Percentiles rank a stretch among this genome's conserved stretches.
Conservation (phyloP, 2,888 invertebrate species). For the Calliopum simillimum region DNA sequence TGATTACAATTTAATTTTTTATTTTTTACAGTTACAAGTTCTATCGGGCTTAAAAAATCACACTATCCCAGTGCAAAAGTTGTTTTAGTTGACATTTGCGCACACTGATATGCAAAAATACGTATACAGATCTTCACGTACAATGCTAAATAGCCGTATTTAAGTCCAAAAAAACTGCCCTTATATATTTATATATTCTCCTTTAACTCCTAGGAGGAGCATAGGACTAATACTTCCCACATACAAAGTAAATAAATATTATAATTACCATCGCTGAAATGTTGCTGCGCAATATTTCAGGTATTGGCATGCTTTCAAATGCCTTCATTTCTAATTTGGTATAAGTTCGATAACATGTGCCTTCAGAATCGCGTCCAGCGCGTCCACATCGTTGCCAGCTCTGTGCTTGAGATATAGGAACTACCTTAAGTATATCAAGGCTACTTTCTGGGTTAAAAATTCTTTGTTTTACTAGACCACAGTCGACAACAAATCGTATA, state of each 20-base stretch:
- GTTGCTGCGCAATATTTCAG: constrained; percentile 87
- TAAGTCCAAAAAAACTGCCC: too few relatives aligned
- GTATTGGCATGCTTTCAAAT: constrained; percentile 79
- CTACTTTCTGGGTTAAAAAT: constrained; percentile 85
- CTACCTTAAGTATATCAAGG: constrained; percentile 84
- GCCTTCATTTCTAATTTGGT: constrained; percentile 81
- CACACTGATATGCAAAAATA: too few relatives aligned
- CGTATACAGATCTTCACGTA: too few relatives aligned
- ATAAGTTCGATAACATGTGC: constrained; percentile 88
- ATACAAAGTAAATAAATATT: neutral
- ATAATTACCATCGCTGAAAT: constrained; percentile 64
- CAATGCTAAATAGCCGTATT: too few relatives aligned
- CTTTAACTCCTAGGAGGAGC: too few relatives aligned
- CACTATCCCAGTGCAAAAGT: too few relatives aligned
- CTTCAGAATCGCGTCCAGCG: constrained; percentile 88
- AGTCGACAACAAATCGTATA: constrained; percentile 90
- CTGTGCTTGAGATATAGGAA: constrained; percentile 89
- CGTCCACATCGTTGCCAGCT: constrained; percentile 93
- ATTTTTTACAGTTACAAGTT: too few relatives aligned
- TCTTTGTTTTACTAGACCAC: constrained; percentile 92
- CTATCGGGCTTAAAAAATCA: too few relatives aligned
- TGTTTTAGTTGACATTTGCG: too few relatives aligned
- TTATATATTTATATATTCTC: too few relatives aligned
- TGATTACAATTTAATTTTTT: too few relatives aligned
- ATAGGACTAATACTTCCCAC: too few relatives aligned